Evolutionary conservation across 1,140 invertebrate species (phyloP).

Genomic region (Papilio xuthus): DNA sequence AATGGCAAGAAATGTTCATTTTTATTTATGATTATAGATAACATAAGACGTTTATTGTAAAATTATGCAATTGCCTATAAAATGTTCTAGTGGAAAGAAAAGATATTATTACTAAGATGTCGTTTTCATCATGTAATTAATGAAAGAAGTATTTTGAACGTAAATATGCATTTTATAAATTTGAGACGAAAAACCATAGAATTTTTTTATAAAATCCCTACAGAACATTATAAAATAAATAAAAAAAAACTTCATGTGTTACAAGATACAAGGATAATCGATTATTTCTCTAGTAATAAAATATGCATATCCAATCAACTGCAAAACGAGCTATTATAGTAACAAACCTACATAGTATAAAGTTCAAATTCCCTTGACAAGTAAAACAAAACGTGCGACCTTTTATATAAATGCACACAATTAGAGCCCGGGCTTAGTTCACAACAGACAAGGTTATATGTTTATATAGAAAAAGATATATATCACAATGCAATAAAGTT

Average conservation of each 20-base stretch:
- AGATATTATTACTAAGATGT: neutral
- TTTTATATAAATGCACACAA: constrained; percentile 31
- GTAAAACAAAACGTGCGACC: constrained; percentile 1
- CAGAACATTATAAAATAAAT: neutral
- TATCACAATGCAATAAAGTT: constrained; percentile 1
- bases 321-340: neutral
- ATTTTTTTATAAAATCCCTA: neutral
- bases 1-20: constrained; percentile 2
- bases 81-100: neutral
- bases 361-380: neutral
- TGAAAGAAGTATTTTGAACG: no score
- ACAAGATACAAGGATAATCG: neutral
- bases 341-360: neutral
- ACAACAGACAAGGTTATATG: constrained; percentile 4
- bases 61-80: neutral
- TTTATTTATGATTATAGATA: neutral
- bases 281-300: constrained; percentile 13
- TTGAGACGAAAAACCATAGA: neutral
- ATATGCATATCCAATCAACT: neutral
- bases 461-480: neutral
- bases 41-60: neutral
- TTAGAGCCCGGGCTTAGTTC: constrained; percentile 22
- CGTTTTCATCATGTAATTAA: no score
- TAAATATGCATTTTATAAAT: neutral
- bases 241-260: neutral